phyloP scores from a whole-genome alignment of 2,797 vertebrate species.

The Masticophis lateralis region DNA sequence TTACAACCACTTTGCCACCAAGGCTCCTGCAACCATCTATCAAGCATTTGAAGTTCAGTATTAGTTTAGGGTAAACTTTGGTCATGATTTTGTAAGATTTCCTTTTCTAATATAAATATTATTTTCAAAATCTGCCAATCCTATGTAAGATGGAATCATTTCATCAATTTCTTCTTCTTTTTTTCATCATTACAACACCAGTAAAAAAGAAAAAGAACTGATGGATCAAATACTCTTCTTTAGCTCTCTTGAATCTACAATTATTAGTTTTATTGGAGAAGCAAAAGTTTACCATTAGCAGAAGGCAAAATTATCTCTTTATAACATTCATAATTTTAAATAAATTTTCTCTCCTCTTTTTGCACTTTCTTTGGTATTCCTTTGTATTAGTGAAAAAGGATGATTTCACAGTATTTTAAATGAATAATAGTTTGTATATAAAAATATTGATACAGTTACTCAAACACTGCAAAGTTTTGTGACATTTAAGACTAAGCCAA shows the following conservation, averaged over 20 bases:
- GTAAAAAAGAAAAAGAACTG: not conserved
- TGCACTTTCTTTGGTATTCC: not conserved
- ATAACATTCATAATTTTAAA: not conserved
- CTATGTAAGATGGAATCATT: not conserved
- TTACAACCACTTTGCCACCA: not conserved
- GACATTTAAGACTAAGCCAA: not conserved
- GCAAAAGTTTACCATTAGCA: not conserved
- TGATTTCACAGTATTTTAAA: not conserved
- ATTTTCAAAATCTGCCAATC: not conserved
- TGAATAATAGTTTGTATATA: not conserved
- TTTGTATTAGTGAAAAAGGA: not conserved
- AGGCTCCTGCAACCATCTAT: not conserved
- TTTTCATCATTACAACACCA: not conserved
- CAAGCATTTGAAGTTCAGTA: not conserved
- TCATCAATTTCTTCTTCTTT: not conserved
- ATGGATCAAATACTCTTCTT: not conserved
- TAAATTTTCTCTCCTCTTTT: not conserved
- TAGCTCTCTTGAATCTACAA: not conserved
- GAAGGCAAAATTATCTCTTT: not conserved
- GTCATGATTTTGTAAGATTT: not conserved
- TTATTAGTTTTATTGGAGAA: not conserved
- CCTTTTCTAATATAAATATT: not conserved
- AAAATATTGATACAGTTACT: not conserved
- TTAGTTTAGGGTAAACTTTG: not conserved
- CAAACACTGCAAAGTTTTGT: not conserved